Percentiles rank a stretch among this genome's conserved stretches.
Evolutionary conservation across 2,113 vertebrate genomes (phyloP).

Genomic region (Nesoenas mayeri): DNA sequence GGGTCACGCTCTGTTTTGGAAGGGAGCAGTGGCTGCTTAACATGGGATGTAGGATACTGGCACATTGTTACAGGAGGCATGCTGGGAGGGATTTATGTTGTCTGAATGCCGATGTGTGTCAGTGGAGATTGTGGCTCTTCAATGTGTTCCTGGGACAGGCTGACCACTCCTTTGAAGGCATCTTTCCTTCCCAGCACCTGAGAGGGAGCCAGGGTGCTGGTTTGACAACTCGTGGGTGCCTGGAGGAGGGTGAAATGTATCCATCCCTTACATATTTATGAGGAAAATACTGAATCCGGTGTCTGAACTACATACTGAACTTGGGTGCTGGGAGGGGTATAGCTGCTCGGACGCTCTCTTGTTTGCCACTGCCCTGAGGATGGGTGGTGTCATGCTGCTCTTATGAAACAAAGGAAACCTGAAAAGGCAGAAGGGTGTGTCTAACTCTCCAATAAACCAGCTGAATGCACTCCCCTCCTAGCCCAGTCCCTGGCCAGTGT

Average conservation of each 20-base stretch:
- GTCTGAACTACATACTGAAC: not conserved
- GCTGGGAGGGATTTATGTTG: not conserved
- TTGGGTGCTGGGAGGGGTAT: not conserved
- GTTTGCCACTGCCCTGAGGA: not conserved
- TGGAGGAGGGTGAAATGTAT: not conserved
- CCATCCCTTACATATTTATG: not conserved
- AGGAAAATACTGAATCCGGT: not conserved
- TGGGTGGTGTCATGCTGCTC: not conserved
- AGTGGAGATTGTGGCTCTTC: not conserved
- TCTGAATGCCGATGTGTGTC: not conserved
- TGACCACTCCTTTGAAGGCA: not conserved
- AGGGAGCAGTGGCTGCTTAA: not conserved
- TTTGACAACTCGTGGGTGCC: not conserved
- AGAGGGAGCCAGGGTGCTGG: not conserved
- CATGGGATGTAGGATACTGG: not conserved
- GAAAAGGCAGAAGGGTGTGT: not conserved
- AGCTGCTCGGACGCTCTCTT: not conserved
- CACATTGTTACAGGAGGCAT: not conserved
- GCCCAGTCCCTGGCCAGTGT: too few species aligned
- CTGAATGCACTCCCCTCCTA: too few species aligned
- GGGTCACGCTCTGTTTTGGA: not conserved
- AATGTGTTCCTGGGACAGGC: not conserved
- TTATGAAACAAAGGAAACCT: not conserved
- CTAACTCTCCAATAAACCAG: not conserved
- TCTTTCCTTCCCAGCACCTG: rapidly evolving